Conservation (phyloP, 2,113 vertebrate species). For the Pandion haliaetus region DNA sequence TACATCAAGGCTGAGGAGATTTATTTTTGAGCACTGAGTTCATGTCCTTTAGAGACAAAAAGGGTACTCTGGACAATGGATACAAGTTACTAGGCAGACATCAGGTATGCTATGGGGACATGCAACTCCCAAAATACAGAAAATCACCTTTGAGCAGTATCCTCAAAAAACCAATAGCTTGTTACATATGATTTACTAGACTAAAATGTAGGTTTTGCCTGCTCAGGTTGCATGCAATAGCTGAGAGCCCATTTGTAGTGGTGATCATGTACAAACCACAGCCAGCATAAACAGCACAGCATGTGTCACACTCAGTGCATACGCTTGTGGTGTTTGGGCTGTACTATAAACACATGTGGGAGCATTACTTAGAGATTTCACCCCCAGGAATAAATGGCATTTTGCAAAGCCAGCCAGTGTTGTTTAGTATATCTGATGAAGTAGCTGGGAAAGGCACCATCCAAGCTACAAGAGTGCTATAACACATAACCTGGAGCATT, state of each 20-base stretch:
- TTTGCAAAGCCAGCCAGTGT: background rate
- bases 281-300: background rate
- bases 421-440: background rate
- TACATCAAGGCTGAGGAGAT: background rate
- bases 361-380: background rate
- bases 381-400: background rate
- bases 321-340: background rate
- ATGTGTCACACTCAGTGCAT: background rate
- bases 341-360: background rate
- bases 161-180: background rate
- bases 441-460: background rate
- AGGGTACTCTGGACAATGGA: background rate
- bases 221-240: background rate
- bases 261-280: background rate
- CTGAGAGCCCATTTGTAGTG: background rate
- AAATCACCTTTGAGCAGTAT: background rate
- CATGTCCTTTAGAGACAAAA: background rate
- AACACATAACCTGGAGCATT: background rate
- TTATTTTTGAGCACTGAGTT: background rate
- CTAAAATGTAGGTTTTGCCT: background rate
- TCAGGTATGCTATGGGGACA: background rate
- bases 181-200: background rate
- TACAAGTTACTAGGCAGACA: background rate
- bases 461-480: background rate
- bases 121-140: background rate